A percentile compares a stretch with the other conserved stretches of the same genome.
phyloP scores from a whole-genome alignment of 1,140 invertebrate species.

The Musca domestica region DNA sequence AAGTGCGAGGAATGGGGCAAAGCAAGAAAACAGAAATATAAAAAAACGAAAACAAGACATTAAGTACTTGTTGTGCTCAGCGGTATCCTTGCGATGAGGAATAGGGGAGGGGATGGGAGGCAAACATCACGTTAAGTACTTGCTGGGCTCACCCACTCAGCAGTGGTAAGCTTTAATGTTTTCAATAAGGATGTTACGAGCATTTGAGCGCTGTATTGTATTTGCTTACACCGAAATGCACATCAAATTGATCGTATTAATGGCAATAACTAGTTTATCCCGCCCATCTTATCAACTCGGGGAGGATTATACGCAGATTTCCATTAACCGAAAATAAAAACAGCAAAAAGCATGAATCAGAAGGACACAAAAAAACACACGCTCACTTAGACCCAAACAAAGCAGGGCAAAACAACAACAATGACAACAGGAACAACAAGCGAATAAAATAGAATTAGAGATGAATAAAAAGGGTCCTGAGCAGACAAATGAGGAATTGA shows the following conservation, averaged over 20 bases:
- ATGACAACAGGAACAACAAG: slow-evolving; percentile 1
- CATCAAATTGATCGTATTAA: slow-evolving; percentile 55
- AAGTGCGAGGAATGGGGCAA: background rate
- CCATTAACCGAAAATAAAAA: slow-evolving; percentile 36
- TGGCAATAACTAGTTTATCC: slow-evolving; percentile 54
- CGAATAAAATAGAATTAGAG: background rate
- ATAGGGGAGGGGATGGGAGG: too few species aligned
- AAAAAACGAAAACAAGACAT: background rate
- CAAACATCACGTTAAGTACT: slow-evolving; percentile 13
- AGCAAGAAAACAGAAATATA: too few species aligned
- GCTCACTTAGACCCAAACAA: background rate
- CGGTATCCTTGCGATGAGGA: too few species aligned
- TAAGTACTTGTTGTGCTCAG: background rate
- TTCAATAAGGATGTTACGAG: slow-evolving; percentile 44
- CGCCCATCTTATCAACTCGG: slow-evolving; percentile 48
- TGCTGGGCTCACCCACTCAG: background rate
- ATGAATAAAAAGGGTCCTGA: background rate
- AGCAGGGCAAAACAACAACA: slow-evolving; percentile 14
- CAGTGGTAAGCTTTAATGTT: slow-evolving; percentile 24
- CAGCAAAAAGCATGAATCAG: slow-evolving; percentile 8
- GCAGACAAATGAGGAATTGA: too few species aligned
- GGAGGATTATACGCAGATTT: slow-evolving; percentile 53
- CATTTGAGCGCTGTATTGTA: slow-evolving; percentile 7
- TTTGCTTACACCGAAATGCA: slow-evolving; percentile 49
- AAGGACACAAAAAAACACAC: background rate